Base-by-base conservation (phyloP, 2,888 invertebrate genomes). In the Furcula furcula region DNA sequence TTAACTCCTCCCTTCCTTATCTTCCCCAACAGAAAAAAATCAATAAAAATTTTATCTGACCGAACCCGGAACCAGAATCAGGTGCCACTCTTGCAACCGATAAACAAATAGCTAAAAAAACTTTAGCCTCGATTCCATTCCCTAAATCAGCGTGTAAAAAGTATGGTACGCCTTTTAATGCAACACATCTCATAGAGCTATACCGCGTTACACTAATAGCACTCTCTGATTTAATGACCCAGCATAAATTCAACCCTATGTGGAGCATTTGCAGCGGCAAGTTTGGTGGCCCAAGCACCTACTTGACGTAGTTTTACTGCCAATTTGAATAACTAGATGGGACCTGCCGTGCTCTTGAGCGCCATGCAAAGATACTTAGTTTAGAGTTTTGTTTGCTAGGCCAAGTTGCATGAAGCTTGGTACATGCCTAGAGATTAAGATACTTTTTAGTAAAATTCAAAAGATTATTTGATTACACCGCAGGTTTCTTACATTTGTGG, bases 221-320 rank as follows among this genome's bases (percentile, higher is more conserved):
- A 31, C 48, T 49, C 55, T 53, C 59, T 60, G 67, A 72, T 76
- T 75, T 75, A 76, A 73, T 68, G 73, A 68, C 55, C 41, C 44
- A 46, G 55, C 67, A 71, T 76, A 68, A 72, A 72, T 74, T 66
- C 46, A 46, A 55, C 42, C 48, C 43, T 31, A 46, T 33, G 31
- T 36, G 44, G 44, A 34, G 21, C 46, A 37, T 63, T 68, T 27
- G 41, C 23, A 53, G 36, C 36, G 38, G 34, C 32, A 16, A 51
- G 61, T 40, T 34, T 20, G 38, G 38, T 37, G 34, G 26, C 22
- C 15, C 29, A 5, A 39, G 31, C 19, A 15, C 20, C 16, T 16
- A 38, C 37, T 52, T 31, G 40, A 37, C 26, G 28, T 38, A 46
- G 19, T 40, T 36, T 25, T 14, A 26, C 30, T 26, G 26, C 15